Conservation (phyloP, 2,888 invertebrate genomes). For the Sinodicranocentrus sp. region DNA sequence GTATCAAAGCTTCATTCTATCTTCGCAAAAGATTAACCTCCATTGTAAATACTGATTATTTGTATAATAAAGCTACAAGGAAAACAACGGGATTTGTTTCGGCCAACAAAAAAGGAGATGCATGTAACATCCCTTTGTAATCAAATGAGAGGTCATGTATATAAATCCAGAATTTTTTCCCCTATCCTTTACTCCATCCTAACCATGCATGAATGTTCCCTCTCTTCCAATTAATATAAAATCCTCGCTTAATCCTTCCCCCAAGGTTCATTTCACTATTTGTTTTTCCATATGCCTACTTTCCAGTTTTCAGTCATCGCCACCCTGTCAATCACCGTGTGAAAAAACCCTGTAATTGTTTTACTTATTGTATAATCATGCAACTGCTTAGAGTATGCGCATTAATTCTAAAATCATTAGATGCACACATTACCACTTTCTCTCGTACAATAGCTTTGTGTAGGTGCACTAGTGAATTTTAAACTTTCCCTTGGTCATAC, state of each 20-base stretch:
- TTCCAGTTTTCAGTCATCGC: no score
- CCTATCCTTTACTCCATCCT: no score
- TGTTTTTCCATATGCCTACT: no score
- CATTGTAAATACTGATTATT: neutral
- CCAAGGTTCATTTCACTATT: constrained; percentile 15
- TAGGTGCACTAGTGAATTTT: neutral
- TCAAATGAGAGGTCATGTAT: no score
- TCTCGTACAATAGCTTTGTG: neutral
- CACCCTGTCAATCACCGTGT: constrained; percentile 18
- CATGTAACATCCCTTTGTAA: no score
- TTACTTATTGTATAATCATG: neutral
- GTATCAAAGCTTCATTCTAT: constrained; percentile 71
- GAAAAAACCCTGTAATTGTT: constrained; percentile 9
- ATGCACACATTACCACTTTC: neutral
- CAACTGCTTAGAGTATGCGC: neutral
- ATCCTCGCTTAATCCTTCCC: constrained; percentile 12
- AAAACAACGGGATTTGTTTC: no score
- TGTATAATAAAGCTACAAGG: neutral
- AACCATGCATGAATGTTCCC: neutral
- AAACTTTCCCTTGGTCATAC: neutral
- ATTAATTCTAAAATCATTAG: constrained; percentile 1
- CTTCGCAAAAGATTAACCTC: constrained; percentile 39
- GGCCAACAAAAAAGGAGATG: no score
- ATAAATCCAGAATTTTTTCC: no score
- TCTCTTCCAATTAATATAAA: neutral